Percentiles rank a stretch among this genome's conserved stretches.
Conservation (phyloP, 2,888 invertebrate species). For the Sicus ferrugineus region DNA sequence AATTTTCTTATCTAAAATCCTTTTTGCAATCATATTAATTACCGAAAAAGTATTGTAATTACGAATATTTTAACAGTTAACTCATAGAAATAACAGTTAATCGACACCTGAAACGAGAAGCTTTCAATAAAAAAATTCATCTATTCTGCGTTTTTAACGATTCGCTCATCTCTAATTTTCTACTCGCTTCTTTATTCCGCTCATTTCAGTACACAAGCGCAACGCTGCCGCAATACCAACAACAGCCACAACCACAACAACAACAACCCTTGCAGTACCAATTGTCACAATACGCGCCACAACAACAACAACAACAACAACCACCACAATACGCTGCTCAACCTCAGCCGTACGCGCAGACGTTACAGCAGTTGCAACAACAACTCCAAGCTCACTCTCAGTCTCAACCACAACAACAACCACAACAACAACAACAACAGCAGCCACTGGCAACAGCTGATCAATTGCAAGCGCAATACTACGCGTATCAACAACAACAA, state of each 20-base stretch:
- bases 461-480: slow-evolving; percentile 46
- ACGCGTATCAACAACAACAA: slow-evolving; percentile 51
- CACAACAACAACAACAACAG: slow-evolving; percentile 34
- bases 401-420: slow-evolving; percentile 29
- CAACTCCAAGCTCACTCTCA: slow-evolving; percentile 46
- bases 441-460: slow-evolving; percentile 29
- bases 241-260: slow-evolving; percentile 35
- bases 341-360: slow-evolving; percentile 35
- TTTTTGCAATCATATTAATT: too few relatives aligned
- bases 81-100: too few relatives aligned
- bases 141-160: too few relatives aligned
- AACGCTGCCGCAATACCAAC: neutral
- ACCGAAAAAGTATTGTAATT: too few relatives aligned
- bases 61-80: too few relatives aligned
- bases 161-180: too few relatives aligned
- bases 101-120: too few relatives aligned
- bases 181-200: neutral
- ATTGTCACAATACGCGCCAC: slow-evolving; percentile 36
- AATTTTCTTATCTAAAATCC: too few relatives aligned
- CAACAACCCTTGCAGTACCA: slow-evolving; percentile 37
- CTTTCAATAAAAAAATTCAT: too few relatives aligned
- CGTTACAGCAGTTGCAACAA: slow-evolving; percentile 40
- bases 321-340: slow-evolving; percentile 16
- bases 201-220: neutral
- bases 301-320: slow-evolving; percentile 36